These are phyloP conservation scores for Helostoma temminkii DNA, from an alignment of 2,797 vertebrate species.

Conservation along the genomic window DNA sequence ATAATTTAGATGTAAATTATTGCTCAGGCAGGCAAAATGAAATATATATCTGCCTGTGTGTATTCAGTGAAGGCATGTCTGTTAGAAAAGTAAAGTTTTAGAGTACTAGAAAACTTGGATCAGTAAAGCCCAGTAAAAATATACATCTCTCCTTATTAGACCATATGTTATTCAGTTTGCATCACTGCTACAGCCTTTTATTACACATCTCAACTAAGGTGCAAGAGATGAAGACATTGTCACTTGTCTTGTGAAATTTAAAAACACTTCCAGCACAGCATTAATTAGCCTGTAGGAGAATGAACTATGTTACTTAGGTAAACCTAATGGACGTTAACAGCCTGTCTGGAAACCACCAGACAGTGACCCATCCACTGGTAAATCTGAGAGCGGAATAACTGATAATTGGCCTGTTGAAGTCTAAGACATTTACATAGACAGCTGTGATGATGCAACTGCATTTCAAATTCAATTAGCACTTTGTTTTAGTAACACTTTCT, in stretches of 20 bases:
- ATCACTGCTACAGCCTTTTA: not conserved
- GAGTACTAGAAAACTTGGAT: no score
- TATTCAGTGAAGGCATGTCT: not conserved
- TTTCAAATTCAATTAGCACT: no score
- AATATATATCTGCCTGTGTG: not conserved
- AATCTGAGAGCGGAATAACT: no score
- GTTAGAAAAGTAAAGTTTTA: not conserved
- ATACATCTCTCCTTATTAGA: not conserved
- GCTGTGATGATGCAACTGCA: not conserved
- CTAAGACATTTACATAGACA: not conserved
- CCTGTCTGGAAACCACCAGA: not conserved
- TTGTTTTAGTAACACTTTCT: no score
- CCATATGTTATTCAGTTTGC: not conserved
- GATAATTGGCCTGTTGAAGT: not conserved
- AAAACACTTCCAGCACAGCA: not conserved
- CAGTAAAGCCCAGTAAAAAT: no score
- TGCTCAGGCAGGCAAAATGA: not conserved
- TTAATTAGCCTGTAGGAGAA: not conserved
- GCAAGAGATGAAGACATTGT: not conserved
- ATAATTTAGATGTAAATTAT: no score
- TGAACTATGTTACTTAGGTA: not conserved
- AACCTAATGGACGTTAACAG: not conserved
- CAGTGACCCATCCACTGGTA: not conserved
- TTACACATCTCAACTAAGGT: not conserved
- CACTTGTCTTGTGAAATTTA: slow-evolving; percentile 4